Evolutionary conservation across 2,797 vertebrate species (phyloP).

Genomic region (Adrianichthys oophorus): DNA sequence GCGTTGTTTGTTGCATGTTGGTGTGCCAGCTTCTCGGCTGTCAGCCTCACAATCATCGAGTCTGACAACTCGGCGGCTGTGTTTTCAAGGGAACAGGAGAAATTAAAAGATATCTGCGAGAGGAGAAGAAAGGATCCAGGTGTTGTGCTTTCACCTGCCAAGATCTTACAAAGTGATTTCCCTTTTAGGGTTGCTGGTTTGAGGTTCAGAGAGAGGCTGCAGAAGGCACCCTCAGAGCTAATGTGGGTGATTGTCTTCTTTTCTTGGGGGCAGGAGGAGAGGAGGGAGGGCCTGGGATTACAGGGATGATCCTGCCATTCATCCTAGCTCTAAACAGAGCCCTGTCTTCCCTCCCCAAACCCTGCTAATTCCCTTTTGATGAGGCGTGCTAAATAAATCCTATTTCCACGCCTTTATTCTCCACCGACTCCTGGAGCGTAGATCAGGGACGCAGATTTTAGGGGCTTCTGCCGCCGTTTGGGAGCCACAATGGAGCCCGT

Average conservation of each 20-base stretch:
- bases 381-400: constrained; percentile 93
- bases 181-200: constrained; percentile 45
- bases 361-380: constrained; percentile 86
- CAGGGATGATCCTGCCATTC: constrained; percentile 79
- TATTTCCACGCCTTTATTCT: constrained; percentile 84
- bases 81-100: constrained; percentile 60
- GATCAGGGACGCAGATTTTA: constrained; percentile 88
- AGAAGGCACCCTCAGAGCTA: constrained; percentile 55
- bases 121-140: constrained; percentile 44
- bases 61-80: constrained; percentile 74
- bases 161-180: constrained; percentile 45
- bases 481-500: constrained; percentile 77
- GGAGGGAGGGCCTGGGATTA: constrained; percentile 60
- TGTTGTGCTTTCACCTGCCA: constrained; percentile 47
- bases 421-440: constrained; percentile 85
- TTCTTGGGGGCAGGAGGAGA: constrained; percentile 48
- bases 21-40: constrained; percentile 67
- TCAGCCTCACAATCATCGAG: constrained; percentile 69
- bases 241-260: constrained; percentile 62
- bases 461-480: constrained; percentile 76
- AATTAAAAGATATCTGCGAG: constrained; percentile 52
- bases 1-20: constrained; percentile 77
- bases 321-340: constrained; percentile 73
- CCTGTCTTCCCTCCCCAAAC: constrained; percentile 74
- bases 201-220: constrained; percentile 46